Conservation (phyloP, 2,113 vertebrate species). For the Urocolius indicus region DNA sequence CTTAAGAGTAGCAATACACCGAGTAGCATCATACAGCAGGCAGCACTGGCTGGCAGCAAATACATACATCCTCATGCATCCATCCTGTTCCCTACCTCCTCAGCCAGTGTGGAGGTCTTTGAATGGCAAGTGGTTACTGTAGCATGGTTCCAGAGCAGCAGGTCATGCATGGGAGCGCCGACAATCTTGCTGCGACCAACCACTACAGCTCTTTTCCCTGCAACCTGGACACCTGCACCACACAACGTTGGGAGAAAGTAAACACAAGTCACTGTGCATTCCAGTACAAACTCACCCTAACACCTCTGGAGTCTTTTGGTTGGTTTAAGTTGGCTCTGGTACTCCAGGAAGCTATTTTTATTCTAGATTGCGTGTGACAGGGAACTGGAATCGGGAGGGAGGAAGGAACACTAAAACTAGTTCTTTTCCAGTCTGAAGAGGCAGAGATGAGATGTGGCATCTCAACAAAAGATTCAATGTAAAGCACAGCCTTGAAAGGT, state of each 20-base stretch:
- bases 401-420: background rate
- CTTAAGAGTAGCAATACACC: background rate
- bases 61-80: background rate
- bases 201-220: conserved; percentile 91
- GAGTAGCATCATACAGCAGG: background rate
- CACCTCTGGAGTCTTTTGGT: background rate
- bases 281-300: background rate
- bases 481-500: background rate
- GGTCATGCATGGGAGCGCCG: conserved; percentile 95
- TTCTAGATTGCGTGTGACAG: background rate
- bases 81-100: conserved; percentile 81
- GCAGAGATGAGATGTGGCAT: background rate
- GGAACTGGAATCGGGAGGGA: background rate
- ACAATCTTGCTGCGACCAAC: conserved; percentile 98
- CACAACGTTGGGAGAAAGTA: background rate
- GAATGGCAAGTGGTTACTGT: conserved; percentile 98
- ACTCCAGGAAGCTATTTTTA: background rate
- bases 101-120: conserved; percentile 85
- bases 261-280: background rate
- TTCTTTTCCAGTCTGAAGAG: background rate
- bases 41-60: background rate
- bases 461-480: background rate
- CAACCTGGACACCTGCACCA: conserved; percentile 86
- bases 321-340: background rate
- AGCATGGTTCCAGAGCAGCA: conserved; percentile 94